These are phyloP conservation scores for Cyprinodon variegatus DNA, from an alignment of 2,113 vertebrate genomes.

Conservation along the genomic window DNA sequence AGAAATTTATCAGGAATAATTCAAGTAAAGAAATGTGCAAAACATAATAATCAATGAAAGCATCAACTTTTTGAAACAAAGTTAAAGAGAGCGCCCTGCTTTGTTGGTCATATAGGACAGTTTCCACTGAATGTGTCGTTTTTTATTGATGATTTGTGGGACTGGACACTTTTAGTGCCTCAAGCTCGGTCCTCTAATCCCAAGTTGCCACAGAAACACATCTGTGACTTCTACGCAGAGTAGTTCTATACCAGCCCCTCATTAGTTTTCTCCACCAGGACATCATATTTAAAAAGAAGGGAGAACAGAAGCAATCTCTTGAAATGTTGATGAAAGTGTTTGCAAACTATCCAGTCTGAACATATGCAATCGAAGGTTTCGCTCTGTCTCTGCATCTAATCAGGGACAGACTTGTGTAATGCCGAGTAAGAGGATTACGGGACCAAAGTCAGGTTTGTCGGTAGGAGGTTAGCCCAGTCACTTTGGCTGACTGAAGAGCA, in stretches of 20 bases:
- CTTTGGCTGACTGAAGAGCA: constrained; percentile 66
- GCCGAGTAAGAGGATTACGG: constrained; percentile 79
- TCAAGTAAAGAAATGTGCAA: too few species aligned
- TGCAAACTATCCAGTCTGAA: constrained; percentile 44
- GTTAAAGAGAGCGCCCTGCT: neutral
- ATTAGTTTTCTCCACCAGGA: neutral
- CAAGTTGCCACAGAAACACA: neutral
- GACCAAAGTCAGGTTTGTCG: constrained; percentile 74
- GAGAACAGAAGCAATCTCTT: too few species aligned
- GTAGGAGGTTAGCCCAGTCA: constrained; percentile 69
- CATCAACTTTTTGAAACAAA: too few species aligned
- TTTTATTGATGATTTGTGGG: neutral
- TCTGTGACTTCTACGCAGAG: neutral
- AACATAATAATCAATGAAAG: too few species aligned
- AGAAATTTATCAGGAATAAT: too few species aligned
- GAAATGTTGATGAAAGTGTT: constrained; percentile 20
- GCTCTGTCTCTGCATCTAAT: constrained; percentile 68
- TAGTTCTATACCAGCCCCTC: too few species aligned
- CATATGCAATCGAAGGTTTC: constrained; percentile 43
- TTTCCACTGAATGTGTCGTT: neutral
- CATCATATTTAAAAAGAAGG: neutral
- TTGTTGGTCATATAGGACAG: neutral
- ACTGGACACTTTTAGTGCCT: neutral
- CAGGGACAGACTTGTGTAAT: constrained; percentile 82
- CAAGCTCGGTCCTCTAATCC: neutral